These are phyloP conservation scores for Slavum lentiscoides DNA, from an alignment of 2,888 invertebrate genomes.

Conservation along the genomic window DNA sequence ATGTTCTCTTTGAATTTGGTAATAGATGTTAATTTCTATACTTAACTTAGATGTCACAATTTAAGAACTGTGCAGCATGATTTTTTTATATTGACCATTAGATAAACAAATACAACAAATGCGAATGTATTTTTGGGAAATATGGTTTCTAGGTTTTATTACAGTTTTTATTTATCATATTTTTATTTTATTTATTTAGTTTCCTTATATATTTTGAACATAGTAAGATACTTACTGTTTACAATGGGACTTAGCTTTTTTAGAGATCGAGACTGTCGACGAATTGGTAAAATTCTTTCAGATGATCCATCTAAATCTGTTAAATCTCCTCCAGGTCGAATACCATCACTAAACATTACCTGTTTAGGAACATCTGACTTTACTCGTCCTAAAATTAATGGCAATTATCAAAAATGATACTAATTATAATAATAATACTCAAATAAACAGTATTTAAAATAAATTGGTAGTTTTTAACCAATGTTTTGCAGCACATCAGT, in stretches of 20 bases:
- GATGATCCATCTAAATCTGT: slow-evolving; percentile 74
- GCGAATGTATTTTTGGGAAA: too few species aligned
- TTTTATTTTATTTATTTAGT: too few species aligned
- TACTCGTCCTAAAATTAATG: slow-evolving; percentile 55
- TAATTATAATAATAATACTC: not conserved
- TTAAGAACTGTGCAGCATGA: too few species aligned
- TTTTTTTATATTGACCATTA: too few species aligned
- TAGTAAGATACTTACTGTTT: slow-evolving; percentile 28
- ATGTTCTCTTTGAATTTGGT: too few species aligned
- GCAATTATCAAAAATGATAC: not conserved
- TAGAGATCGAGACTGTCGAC: slow-evolving; percentile 56
- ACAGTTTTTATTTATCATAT: too few species aligned
- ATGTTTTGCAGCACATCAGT: too few species aligned
- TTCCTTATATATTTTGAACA: not conserved
- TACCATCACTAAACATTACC: slow-evolving; percentile 88
- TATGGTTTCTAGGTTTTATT: too few species aligned
- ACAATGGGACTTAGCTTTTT: slow-evolving; percentile 43
- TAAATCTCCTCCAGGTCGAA: slow-evolving; percentile 83
- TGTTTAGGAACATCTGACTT: slow-evolving; percentile 58
- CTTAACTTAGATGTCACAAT: too few species aligned
- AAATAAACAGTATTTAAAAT: not conserved
- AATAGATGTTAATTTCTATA: too few species aligned
- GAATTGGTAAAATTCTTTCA: slow-evolving; percentile 62
- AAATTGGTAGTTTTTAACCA: too few species aligned
- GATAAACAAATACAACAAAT: too few species aligned